Conservation (phyloP, 2,888 invertebrate species). For the Dynastes tityus region DNA sequence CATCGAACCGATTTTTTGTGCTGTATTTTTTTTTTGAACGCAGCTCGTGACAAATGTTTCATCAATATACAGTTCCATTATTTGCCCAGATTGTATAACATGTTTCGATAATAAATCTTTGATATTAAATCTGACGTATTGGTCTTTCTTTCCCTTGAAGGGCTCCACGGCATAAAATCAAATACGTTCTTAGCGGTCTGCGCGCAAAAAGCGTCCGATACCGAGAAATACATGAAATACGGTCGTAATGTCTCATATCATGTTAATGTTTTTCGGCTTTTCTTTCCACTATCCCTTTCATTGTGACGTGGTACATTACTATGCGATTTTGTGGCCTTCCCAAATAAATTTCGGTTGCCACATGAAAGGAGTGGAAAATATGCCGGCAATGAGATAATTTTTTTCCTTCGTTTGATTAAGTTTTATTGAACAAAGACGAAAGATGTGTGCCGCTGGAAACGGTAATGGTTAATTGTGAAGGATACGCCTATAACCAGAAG, state of each 20-base stretch:
- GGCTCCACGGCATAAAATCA: conserved; percentile 36
- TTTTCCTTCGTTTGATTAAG: neutral
- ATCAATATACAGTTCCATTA: conserved; percentile 34
- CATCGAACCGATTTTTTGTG: conserved; percentile 1
- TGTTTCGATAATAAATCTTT: conserved; percentile 38
- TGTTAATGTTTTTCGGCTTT: conserved; percentile 43
- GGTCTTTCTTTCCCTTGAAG: conserved; percentile 36
- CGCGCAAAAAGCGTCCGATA: conserved; percentile 34
- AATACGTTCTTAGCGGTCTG: conserved; percentile 39
- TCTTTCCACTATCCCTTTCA: conserved; percentile 25
- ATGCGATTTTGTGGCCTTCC: neutral
- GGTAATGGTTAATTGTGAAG: no score
- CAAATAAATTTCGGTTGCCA: neutral
- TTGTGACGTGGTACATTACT: conserved; percentile 21
- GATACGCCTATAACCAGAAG: no score
- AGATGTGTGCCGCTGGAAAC: no score
- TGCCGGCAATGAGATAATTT: neutral
- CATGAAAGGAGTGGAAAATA: conserved; percentile 8
- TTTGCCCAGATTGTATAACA: conserved; percentile 14
- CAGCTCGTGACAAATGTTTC: conserved; percentile 36
- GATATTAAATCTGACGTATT: conserved; percentile 46
- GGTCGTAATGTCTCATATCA: conserved; percentile 39
- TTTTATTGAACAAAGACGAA: neutral
- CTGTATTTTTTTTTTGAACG: neutral
- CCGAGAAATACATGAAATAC: conserved; percentile 38